Conservation (phyloP, 2,113 vertebrate genomes). For the Capreolus pygargus region DNA sequence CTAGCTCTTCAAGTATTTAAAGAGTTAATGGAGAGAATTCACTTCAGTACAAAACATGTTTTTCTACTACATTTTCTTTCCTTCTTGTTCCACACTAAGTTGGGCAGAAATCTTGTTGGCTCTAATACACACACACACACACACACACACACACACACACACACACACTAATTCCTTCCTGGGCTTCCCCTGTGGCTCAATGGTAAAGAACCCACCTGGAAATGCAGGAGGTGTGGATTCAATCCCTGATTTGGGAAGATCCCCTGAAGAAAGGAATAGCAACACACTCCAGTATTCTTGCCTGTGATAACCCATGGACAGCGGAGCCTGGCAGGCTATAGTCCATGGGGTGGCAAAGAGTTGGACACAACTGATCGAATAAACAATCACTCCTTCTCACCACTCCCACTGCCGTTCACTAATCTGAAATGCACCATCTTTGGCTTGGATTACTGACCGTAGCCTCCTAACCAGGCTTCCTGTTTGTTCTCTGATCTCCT, state of each 20-base stretch:
- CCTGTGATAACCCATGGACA: neutral
- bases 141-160: neutral
- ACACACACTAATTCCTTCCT: neutral
- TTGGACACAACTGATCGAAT: neutral
- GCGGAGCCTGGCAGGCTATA: accelerated
- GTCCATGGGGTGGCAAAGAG: neutral
- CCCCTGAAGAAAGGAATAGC: neutral
- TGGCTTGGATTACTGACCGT: neutral
- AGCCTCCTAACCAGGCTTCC: neutral
- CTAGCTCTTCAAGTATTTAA: neutral
- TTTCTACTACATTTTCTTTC: neutral
- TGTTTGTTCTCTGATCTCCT: neutral
- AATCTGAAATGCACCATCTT: neutral
- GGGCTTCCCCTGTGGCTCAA: neutral
- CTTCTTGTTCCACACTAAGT: neutral
- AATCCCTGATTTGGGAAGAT: neutral
- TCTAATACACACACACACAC: neutral
- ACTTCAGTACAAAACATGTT: neutral
- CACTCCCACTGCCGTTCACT: neutral
- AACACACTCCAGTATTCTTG: neutral
- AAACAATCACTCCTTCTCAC: neutral
- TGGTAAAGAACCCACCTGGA: neutral
- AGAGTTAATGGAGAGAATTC: neutral
- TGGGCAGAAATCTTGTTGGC: neutral
- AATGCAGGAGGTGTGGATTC: neutral